These are phyloP conservation scores for Tapirus indicus DNA, from an alignment of 2,797 vertebrate species.

Conservation along the genomic window DNA sequence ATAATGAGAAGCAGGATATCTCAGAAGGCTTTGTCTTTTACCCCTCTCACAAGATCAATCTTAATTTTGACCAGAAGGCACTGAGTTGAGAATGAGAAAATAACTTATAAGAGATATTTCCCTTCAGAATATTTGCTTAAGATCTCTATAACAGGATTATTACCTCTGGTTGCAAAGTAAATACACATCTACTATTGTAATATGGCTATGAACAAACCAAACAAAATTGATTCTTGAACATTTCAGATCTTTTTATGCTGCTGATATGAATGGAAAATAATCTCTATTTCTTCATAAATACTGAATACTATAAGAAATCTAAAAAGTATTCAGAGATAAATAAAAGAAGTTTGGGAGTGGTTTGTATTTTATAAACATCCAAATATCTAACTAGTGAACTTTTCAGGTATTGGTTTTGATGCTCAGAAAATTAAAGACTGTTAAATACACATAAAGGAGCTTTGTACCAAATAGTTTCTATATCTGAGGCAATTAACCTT, in stretches of 20 bases:
- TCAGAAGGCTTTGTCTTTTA: background rate
- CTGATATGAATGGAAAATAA: slow-evolving; percentile 48
- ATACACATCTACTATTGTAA: background rate
- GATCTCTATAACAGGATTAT: slow-evolving; percentile 16
- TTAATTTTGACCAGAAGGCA: slow-evolving; percentile 56
- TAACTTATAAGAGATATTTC: slow-evolving; percentile 13
- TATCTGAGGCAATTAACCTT: slow-evolving; percentile 19
- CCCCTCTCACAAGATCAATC: background rate
- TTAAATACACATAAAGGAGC: background rate
- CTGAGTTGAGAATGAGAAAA: background rate
- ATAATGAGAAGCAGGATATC: background rate
- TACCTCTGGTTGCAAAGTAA: slow-evolving; percentile 33
- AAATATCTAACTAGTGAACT: slow-evolving; percentile 16
- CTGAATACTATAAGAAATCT: background rate
- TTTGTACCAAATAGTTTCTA: background rate
- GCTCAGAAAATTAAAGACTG: slow-evolving; percentile 42
- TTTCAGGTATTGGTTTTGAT: slow-evolving; percentile 11
- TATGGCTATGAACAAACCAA: background rate
- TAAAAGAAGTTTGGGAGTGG: background rate
- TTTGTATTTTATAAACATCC: slow-evolving; percentile 40
- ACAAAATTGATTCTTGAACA: slow-evolving; percentile 45
- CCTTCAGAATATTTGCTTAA: slow-evolving; percentile 44
- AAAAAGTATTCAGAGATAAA: slow-evolving; percentile 49
- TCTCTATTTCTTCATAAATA: slow-evolving; percentile 1
- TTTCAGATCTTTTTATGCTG: slow-evolving; percentile 46